Conservation (phyloP, 2,797 vertebrate genomes). For the Esox masquinongy region DNA sequence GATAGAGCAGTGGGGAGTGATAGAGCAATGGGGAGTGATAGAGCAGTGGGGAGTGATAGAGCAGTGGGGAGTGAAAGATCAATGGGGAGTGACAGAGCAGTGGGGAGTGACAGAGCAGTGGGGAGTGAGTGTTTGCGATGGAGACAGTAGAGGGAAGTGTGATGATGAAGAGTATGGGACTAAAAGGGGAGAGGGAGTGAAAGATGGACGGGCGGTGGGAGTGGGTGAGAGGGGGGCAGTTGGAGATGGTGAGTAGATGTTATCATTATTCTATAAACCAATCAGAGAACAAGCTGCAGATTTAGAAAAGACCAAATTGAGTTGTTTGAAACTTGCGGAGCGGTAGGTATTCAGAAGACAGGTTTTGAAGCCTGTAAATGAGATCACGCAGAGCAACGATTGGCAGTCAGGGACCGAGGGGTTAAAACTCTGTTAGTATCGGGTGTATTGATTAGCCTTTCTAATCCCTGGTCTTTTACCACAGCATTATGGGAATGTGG, state of each 20-base stretch:
- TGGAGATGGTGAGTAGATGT: background rate
- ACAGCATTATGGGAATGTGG: slow-evolving; percentile 15
- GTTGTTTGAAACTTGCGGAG: background rate
- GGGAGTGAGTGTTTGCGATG: background rate
- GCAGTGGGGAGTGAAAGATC: too few relatives aligned
- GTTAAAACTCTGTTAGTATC: slow-evolving; percentile 16
- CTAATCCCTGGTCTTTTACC: slow-evolving; percentile 5
- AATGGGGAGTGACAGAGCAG: too few relatives aligned
- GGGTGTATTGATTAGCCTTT: slow-evolving; percentile 4
- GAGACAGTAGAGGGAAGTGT: background rate
- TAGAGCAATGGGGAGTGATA: too few relatives aligned
- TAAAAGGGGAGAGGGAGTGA: background rate
- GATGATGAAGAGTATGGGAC: background rate
- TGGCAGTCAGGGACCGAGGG: background rate
- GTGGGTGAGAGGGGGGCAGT: background rate
- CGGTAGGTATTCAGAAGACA: background rate
- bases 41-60: too few relatives aligned
- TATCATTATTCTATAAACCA: background rate
- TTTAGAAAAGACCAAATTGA: background rate
- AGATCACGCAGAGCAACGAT: background rate
- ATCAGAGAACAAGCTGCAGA: background rate
- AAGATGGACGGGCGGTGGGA: background rate
- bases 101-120: slow-evolving; percentile 14
- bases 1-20: too few relatives aligned
- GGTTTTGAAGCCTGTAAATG: slow-evolving; percentile 1